A percentile compares a stretch with the other conserved stretches of the same genome.
These are phyloP conservation scores for Hippocampus abdominalis DNA, from an alignment of 2,113 vertebrate genomes.

Conservation along the genomic window DNA sequence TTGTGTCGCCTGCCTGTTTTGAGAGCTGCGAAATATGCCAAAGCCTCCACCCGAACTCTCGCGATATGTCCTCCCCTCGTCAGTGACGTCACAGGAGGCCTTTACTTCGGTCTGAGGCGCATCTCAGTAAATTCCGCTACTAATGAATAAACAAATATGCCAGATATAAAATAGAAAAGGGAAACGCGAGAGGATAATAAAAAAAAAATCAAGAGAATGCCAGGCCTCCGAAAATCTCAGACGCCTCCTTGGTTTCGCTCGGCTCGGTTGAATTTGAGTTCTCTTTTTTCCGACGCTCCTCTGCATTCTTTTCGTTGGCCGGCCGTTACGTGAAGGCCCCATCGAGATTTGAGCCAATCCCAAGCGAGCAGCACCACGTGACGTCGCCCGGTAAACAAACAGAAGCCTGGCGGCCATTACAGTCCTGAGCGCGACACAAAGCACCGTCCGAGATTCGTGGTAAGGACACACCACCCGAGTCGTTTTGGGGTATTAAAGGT, in stretches of 20 bases:
- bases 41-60: background rate
- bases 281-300: background rate
- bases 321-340: constrained; percentile 1
- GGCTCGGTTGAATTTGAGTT: too few species aligned
- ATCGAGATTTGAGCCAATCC: constrained; percentile 26
- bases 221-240: too few species aligned
- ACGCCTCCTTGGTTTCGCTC: too few species aligned
- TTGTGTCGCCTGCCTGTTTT: background rate
- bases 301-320: background rate
- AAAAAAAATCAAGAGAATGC: too few species aligned
- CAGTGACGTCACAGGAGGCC: background rate
- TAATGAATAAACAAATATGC: too few species aligned
- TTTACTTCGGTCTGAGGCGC: background rate
- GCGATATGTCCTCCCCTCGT: background rate
- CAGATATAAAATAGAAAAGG: too few species aligned
- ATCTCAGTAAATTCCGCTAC: too few species aligned
- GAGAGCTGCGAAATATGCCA: background rate
- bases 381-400: constrained; percentile 61
- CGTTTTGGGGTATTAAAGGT: background rate
- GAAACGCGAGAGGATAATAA: too few species aligned
- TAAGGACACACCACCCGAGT: background rate
- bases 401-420: constrained; percentile 51
- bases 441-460: background rate
- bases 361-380: constrained; percentile 8
- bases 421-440: background rate